Conservation (phyloP, 2,888 invertebrate genomes). For the Drosophila percnosoma region DNA sequence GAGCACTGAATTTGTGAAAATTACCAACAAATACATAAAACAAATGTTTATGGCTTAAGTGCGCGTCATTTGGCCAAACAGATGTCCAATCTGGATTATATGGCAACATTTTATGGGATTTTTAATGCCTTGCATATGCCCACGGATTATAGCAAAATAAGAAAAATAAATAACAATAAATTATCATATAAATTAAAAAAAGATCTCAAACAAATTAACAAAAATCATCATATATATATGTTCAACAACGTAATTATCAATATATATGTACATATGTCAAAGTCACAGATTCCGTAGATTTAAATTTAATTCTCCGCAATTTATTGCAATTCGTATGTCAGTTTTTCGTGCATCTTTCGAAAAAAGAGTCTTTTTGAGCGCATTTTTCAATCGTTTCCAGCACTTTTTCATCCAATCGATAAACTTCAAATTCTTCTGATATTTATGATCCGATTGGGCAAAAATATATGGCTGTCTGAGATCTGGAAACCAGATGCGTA, state of each 20-base stretch:
- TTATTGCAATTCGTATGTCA: background rate
- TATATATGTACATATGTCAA: background rate
- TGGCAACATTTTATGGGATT: background rate
- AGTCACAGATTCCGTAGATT: background rate
- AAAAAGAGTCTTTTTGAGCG: constrained; percentile 2
- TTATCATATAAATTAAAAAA: background rate
- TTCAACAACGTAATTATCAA: background rate
- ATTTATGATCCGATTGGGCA: background rate
- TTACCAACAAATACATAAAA: constrained; percentile 46
- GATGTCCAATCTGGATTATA: constrained; percentile 39
- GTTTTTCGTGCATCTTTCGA: background rate
- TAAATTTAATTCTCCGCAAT: background rate
- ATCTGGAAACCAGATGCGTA: constrained; percentile 52
- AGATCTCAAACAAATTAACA: background rate
- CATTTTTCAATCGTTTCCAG: constrained; percentile 1
- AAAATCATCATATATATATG: background rate
- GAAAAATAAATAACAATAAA: background rate
- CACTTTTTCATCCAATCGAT: constrained; percentile 16
- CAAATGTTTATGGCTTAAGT: constrained; percentile 35
- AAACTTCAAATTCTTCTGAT: background rate
- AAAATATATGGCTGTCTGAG: background rate
- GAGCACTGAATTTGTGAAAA: constrained; percentile 60
- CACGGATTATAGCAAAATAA: background rate
- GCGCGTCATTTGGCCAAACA: constrained; percentile 55
- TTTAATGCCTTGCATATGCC: constrained; percentile 1